Conservation (phyloP, 2,797 vertebrate species). For the Diglossa cyanea region DNA sequence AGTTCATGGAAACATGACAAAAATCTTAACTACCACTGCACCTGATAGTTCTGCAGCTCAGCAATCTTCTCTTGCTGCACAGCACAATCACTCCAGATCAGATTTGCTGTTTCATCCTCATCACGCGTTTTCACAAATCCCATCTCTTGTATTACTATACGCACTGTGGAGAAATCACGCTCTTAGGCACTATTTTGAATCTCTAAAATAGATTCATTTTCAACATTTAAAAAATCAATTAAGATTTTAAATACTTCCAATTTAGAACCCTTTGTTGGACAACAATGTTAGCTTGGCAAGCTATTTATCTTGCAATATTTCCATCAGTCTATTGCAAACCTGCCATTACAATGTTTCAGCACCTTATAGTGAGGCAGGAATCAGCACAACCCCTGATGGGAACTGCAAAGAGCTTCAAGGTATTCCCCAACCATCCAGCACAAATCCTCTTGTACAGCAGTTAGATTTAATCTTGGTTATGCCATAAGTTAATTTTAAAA, state of each 20-base stretch:
- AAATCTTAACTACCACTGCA: constrained; percentile 32
- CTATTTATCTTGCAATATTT: not conserved
- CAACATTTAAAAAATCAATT: not conserved
- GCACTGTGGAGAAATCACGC: constrained; percentile 79
- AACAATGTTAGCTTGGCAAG: not conserved
- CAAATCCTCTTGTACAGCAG: not conserved
- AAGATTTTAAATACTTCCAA: not conserved
- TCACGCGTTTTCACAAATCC: constrained; percentile 90
- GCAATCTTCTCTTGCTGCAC: constrained; percentile 97
- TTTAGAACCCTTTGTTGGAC: not conserved
- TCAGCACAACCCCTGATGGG: not conserved
- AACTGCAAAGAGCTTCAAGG: constrained; percentile 1
- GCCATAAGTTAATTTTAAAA: not conserved
- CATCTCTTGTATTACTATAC: constrained; percentile 89
- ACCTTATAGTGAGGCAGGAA: not conserved
- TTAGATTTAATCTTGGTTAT: not conserved
- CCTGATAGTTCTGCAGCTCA: constrained; percentile 98
- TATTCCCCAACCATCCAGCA: not conserved
- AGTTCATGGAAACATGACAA: not conserved
- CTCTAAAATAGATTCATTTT: not conserved
- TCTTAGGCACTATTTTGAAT: not conserved
- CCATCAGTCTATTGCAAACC: not conserved
- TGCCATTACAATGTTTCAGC: not conserved
- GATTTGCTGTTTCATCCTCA: constrained; percentile 95
- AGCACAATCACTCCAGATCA: constrained; percentile 96